These are phyloP conservation scores for Periplaneta americana DNA, from an alignment of 1,140 invertebrate species.

Conservation along the genomic window DNA sequence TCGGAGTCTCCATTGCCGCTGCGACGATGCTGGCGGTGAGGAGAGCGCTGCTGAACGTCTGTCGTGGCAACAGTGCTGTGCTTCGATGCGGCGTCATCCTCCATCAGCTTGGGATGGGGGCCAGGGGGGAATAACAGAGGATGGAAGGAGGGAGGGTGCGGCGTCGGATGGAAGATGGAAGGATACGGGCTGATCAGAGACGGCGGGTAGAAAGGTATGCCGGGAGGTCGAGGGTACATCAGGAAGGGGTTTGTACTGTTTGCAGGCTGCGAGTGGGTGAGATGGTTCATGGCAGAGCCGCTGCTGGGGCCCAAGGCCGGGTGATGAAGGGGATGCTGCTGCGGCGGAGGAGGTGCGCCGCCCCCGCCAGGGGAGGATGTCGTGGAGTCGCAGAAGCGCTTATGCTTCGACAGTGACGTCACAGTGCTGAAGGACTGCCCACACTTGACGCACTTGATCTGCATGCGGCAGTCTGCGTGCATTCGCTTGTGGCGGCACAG, in stretches of 20 bases:
- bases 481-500: slow-evolving; percentile 98
- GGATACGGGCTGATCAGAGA: slow-evolving; percentile 46
- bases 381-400: slow-evolving; percentile 74
- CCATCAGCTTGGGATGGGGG: neutral
- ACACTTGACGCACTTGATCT: slow-evolving; percentile 90
- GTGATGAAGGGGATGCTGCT: slow-evolving; percentile 34
- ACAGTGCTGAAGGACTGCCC: slow-evolving; percentile 84
- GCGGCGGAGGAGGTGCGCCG: slow-evolving; percentile 42
- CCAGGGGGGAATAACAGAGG: slow-evolving; percentile 43
- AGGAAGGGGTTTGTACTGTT: slow-evolving; percentile 52
- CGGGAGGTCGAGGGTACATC: slow-evolving; percentile 50
- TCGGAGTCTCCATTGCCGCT: slow-evolving; percentile 25
- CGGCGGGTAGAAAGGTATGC: slow-evolving; percentile 53
- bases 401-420: slow-evolving; percentile 78
- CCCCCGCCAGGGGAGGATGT: slow-evolving; percentile 36
- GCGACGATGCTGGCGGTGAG: slow-evolving; percentile 28
- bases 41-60: neutral
- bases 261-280: slow-evolving; percentile 6
- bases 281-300: slow-evolving; percentile 28
- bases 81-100: neutral
- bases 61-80: neutral
- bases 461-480: slow-evolving; percentile 86
- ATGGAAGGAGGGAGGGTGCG: slow-evolving; percentile 42
- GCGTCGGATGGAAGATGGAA: slow-evolving; percentile 44
- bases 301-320: slow-evolving; percentile 27